Conservation (phyloP, 37 sponge, comb jelly and placozoan species). For the Haliclona indistincta region DNA sequence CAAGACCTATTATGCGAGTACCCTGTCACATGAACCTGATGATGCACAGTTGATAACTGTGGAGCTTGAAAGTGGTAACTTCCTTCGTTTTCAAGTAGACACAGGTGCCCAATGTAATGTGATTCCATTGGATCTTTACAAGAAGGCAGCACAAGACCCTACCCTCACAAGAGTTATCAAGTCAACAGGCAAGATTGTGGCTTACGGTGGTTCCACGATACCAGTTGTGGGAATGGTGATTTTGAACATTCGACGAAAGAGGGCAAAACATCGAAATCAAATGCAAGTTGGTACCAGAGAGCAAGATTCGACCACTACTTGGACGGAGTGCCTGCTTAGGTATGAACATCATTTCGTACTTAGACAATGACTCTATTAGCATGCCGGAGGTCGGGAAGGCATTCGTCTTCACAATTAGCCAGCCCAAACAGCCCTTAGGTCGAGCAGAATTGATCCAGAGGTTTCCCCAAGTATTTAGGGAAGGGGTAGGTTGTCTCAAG, state of each 20-base stretch:
- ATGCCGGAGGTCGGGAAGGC: conserved; percentile 6
- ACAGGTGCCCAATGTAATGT: conserved; percentile 53
- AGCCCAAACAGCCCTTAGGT: background rate
- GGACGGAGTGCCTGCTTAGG: conserved; percentile 27
- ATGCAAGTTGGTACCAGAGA: conserved; percentile 25
- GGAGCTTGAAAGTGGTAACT: conserved; percentile 27
- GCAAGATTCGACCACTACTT: conserved; percentile 24
- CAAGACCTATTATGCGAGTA: background rate
- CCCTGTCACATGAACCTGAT: background rate
- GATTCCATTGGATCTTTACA: conserved; percentile 25
- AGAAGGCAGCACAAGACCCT: conserved; percentile 9
- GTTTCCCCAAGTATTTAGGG: conserved; percentile 16
- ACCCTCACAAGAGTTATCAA: background rate
- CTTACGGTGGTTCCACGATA: conserved; percentile 29
- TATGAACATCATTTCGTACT: conserved; percentile 15
- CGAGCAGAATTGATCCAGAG: conserved; percentile 10
- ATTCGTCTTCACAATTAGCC: background rate
- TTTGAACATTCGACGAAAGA: conserved; percentile 12
- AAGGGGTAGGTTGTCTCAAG: conserved; percentile 29
- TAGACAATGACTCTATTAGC: conserved; percentile 29
- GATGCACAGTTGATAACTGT: conserved; percentile 50
- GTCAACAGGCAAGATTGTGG: background rate
- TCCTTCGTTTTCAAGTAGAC: conserved; percentile 40
- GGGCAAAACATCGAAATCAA: background rate
- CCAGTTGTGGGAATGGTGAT: conserved; percentile 28